Evolutionary conservation across 2,113 vertebrate species (phyloP).

Genomic region (Circaetus cinerascens): DNA sequence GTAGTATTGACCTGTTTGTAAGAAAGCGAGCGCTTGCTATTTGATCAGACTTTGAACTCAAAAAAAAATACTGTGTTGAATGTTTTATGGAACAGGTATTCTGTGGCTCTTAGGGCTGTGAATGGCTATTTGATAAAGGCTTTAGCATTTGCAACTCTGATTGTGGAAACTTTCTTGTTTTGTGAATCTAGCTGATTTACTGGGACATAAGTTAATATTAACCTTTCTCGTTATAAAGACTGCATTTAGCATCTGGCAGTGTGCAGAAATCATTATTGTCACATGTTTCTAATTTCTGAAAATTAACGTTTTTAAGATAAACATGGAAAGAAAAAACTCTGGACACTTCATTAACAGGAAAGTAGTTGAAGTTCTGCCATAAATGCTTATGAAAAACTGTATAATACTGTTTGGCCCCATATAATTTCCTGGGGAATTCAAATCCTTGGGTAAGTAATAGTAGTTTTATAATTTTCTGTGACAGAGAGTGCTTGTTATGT

Average conservation of each 20-base stretch:
- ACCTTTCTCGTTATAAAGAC: conserved; percentile 24
- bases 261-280: conserved; percentile 42
- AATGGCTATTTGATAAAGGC: not conserved
- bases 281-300: conserved; percentile 70
- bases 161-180: not conserved
- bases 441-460: conserved; percentile 50
- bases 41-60: not conserved
- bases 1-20: not conserved
- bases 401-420: conserved; percentile 64
- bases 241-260: conserved; percentile 50
- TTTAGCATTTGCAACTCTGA: not conserved
- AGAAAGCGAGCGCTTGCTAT: not conserved
- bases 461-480: conserved; percentile 56
- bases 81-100: not conserved
- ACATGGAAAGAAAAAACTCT: conserved; percentile 37
- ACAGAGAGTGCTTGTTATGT: conserved; percentile 59
- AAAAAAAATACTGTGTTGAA: not conserved
- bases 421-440: conserved; percentile 65
- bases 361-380: conserved; percentile 74
- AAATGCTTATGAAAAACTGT: conserved; percentile 51
- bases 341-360: conserved; percentile 56
- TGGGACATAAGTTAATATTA: conserved; percentile 2
- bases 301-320: conserved; percentile 66
- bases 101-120: not conserved
- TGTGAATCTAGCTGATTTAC: conserved; percentile 14